Conservation (phyloP, 1,140 invertebrate genomes). For the Leptopilina boulardi region DNA sequence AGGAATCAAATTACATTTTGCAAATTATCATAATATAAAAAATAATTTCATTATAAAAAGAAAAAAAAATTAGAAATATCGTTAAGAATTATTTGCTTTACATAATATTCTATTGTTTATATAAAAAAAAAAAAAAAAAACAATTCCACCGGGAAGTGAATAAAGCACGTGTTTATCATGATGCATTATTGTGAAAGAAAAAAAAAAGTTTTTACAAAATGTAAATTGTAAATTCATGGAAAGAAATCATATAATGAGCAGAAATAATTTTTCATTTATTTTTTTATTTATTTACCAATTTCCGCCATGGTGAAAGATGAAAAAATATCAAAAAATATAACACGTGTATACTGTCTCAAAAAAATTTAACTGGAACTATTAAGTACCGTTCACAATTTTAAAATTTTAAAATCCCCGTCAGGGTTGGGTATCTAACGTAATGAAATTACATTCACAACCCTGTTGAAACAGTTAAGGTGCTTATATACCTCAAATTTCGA, state of each 20-base stretch:
- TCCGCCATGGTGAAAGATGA: constrained; percentile 64
- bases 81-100: constrained; percentile 28
- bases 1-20: constrained; percentile 4
- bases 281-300: constrained; percentile 63
- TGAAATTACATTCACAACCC: too few species aligned
- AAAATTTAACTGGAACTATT: background rate
- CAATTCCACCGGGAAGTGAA: constrained; percentile 35
- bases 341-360: background rate
- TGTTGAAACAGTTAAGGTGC: too few species aligned
- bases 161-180: constrained; percentile 53
- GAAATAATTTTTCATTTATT: background rate
- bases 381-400: too few species aligned
- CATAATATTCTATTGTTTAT: background rate
- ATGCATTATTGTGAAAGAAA: too few species aligned
- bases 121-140: constrained; percentile 5
- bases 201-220: constrained; percentile 31
- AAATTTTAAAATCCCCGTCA: too few species aligned
- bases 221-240: background rate
- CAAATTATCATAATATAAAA: constrained; percentile 21
- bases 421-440: too few species aligned
- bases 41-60: constrained; percentile 24
- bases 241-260: background rate
- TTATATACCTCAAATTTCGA: too few species aligned
- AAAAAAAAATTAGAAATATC: background rate
- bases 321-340: constrained; percentile 21